phyloP scores from a whole-genome alignment of 2,113 vertebrate genomes.

The Perccottus glenii region DNA sequence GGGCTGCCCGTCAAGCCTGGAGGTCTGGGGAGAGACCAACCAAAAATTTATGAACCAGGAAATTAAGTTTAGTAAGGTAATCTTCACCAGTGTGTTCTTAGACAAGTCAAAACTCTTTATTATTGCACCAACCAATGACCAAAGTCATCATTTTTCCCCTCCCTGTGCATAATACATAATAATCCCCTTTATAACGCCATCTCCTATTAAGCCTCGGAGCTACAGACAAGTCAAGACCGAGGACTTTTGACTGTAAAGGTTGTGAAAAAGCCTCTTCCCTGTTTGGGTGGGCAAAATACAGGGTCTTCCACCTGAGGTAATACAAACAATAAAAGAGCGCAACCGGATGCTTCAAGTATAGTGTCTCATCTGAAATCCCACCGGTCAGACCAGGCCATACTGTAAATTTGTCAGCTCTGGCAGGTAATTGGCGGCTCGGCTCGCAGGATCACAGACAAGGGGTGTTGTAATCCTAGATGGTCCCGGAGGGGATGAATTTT shows the following conservation, averaged over 20 bases:
- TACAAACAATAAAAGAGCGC: constrained; percentile 40
- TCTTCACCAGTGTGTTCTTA: constrained; percentile 31
- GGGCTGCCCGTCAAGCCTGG: constrained; percentile 90
- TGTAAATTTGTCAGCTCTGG: constrained; percentile 66
- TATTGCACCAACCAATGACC: constrained; percentile 33
- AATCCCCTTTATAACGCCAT: constrained; percentile 60
- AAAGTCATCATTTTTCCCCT: constrained; percentile 16
- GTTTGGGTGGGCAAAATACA: constrained; percentile 57
- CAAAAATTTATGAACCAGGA: background rate
- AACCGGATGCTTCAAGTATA: constrained; percentile 25
- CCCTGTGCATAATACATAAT: constrained; percentile 56
- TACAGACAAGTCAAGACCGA: constrained; percentile 70
- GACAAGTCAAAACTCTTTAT: constrained; percentile 37
- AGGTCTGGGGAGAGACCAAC: constrained; percentile 80
- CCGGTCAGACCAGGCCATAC: constrained; percentile 35
- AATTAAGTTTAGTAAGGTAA: background rate
- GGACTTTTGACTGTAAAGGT: constrained; percentile 23
- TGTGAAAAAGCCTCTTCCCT: constrained; percentile 8
- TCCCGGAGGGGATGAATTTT: constrained; percentile 39
- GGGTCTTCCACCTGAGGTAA: constrained; percentile 35
- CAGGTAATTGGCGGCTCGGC: constrained; percentile 52
- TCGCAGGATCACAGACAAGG: constrained; percentile 51
- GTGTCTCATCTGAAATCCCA: constrained; percentile 36
- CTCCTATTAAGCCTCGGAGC: constrained; percentile 62
- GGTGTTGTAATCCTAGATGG: constrained; percentile 56